Evolutionary conservation across 2,888 invertebrate species (phyloP), one percentile per base, ranked within the genome.

Genomic region (Parascotia fuliginaria): DNA sequence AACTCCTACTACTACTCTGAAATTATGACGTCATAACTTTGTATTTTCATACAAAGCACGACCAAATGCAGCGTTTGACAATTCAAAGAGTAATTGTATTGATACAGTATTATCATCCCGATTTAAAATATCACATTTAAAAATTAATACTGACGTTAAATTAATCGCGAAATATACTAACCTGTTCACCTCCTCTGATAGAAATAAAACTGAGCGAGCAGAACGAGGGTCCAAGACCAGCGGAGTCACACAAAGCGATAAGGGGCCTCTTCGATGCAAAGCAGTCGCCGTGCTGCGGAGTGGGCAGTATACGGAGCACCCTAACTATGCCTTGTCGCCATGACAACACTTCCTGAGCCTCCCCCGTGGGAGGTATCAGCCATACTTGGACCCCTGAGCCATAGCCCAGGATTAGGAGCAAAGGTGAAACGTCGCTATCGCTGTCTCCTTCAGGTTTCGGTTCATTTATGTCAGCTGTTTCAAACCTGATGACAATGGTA

Each of bases 281-380:
- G 50, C 93, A 92, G 91, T 98, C 98, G 70, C 93, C 93, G 66
- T 90, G 88, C 69, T 93, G 92, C 59, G 98, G 98, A 48, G 95
- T 95, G 6, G 98, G 98, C 77, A 99, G 93, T 70, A 99, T 93
- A 82, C 96, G 95, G 61, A 98, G 93, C 45, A 69, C 98, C 94
- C 95, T 81, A 39, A 98, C 97, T 58, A 96, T 95, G 42, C 98
- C 98, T 85, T 98, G 98, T 42, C 98, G 94, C 95, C 98, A 97
- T 2, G 98, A 98, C 52, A 99, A 87, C 16, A 99, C 96, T 87
- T 99, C 99, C 54, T 96, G 96, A 1, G 98, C 99, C 81, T 99
- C 98, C 14, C 99, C 98, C 69, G 95, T 96, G 6, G 96, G 96
- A 11, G 96, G 95, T 55, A 98, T 94, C 43, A 96, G 93, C 97